Evolutionary conservation across 2,113 vertebrate species (phyloP), one percentile per base, ranked within the genome.

Genomic region (Lutjanus erythropterus): DNA sequence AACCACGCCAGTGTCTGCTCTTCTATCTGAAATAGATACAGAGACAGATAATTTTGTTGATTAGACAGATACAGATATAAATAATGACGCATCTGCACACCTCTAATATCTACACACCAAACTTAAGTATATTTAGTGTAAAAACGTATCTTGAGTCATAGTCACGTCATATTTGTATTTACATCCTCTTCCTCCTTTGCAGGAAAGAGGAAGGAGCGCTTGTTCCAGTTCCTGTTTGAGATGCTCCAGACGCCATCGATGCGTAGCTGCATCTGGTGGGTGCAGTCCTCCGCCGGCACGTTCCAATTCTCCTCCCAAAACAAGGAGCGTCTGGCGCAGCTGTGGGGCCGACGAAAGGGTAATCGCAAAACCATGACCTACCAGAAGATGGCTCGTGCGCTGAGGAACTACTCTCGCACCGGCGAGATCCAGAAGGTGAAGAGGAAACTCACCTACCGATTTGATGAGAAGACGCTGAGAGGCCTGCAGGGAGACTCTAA

Each of bases 261-360:
- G 95, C 92, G 89, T 15, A 95, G 93, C 86, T 96, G 95, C 80
- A 95, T 96, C 83, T 95, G 95, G 95, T 96, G 95, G 95, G 94
- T 96, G 19, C 95, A 95, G 74, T 95, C 94, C 0, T 89, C 91
- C 3, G 88, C 83, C 1, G 95, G 95, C 1, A 95, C 92, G 0
- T 96, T 96, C 86, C 95, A 96, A 91, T 96, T 96, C 86, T 95
- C 95, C 37, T 96, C 95, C 15, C 94, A 96, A 79, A 96, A 96
- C 89, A 96, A 96, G 85, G 95, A 96, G 82, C 92, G 87, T 16
- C 91, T 96, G 49, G 95, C 95, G 0, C 92, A 95, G 86, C 88
- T 96, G 58, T 96, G 95, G 95, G 95, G 95, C 9, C 86, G 79
- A 0, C 90, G 95, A 21, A 96, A 96, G 84, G 95, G 95, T 2